Percentiles rank a stretch among this genome's conserved stretches.
Evolutionary conservation across 35 echinoderm and acorn worm species (phyloP).

Genomic region (Apostichopus japonicus): DNA sequence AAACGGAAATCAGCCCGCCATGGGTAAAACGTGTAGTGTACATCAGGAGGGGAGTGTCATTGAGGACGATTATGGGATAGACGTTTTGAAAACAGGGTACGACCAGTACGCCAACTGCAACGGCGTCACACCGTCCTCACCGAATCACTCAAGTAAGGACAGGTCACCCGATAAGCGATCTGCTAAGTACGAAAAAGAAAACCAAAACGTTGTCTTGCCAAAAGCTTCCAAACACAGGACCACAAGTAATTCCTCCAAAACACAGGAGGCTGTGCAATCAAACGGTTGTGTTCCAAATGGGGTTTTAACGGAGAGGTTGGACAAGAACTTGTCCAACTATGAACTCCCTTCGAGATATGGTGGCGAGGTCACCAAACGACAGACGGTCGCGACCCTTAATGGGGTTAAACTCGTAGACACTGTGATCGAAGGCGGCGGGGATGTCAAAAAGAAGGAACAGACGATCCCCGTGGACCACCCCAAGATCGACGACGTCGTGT

Average conservation of each 20-base stretch:
- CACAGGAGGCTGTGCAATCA: slow-evolving; percentile 46
- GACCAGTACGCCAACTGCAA: slow-evolving; percentile 20
- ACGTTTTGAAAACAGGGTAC: slow-evolving; percentile 51
- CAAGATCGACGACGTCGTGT: slow-evolving; percentile 27
- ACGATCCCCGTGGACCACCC: neutral
- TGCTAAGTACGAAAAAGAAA: slow-evolving; percentile 42
- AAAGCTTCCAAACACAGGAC: slow-evolving; percentile 37
- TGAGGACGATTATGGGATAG: slow-evolving; percentile 56
- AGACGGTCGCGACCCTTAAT: slow-evolving; percentile 39
- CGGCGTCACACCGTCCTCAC: neutral
- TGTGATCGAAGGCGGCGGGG: neutral
- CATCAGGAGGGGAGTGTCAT: slow-evolving; percentile 49
- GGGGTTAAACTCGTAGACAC: slow-evolving; percentile 42
- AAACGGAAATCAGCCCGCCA: slow-evolving; percentile 3
- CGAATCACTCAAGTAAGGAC: slow-evolving; percentile 10
- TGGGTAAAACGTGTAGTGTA: slow-evolving; percentile 53
- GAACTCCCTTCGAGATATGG: neutral
- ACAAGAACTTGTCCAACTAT: slow-evolving; percentile 10
- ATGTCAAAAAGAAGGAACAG: neutral
- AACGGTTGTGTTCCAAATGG: slow-evolving; percentile 20
- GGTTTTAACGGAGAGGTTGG: slow-evolving; percentile 47
- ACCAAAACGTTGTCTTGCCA: slow-evolving; percentile 40
- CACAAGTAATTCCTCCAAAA: slow-evolving; percentile 38
- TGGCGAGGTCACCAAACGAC: slow-evolving; percentile 14
- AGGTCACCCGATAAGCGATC: neutral